Evolutionary conservation across 2,113 vertebrate genomes (phyloP), one percentile per base, ranked within the genome.

Genomic region (Columba livia): DNA sequence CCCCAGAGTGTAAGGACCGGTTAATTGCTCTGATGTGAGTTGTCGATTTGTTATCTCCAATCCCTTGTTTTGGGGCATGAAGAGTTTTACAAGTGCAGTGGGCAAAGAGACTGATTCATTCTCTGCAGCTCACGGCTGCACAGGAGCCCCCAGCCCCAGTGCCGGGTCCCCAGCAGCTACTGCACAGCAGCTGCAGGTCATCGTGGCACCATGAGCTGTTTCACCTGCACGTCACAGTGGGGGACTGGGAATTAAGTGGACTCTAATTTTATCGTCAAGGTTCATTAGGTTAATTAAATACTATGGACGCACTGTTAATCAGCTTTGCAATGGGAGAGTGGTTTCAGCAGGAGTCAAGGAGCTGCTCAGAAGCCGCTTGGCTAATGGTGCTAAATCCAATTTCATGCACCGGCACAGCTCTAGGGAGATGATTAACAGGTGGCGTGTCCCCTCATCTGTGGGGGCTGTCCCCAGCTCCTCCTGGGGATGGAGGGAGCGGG

Each of bases 271-370:
- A 91, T 86, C 4, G 2, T 62, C 85, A 70, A 64, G 91, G 94
- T 96, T 97, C 94, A 54, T 94, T 92, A 88, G 90, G 85, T 97
- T 96, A 97, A 95, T 95, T 97, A 96, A 91, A 95, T 86, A 83
- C 71, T 25, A 65, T 15, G 82, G 93, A 78, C 0, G 1, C 81
- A 38, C 62, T 34, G 81, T 62, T 96, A 96, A 96, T 96, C 87
- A 89, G 89, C 85, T 91, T 88, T 85, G 74, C 74, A 40, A 31
- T 38, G 83, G 86, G 86, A 93, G 65, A 94, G 80, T 9, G n/a
- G 31, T 72, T 94, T 48, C 65, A 36, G 87, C 66, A 65, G 81
- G 81, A 82, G 77, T 38, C 15, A 5, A 84, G 89, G 65, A 85
- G 91, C 70, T n/a, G 82, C 67, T 88, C 82, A 28, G 90, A 65